phyloP scores from a whole-genome alignment of 2,797 vertebrate species.

The Notamacropus eugenii region DNA sequence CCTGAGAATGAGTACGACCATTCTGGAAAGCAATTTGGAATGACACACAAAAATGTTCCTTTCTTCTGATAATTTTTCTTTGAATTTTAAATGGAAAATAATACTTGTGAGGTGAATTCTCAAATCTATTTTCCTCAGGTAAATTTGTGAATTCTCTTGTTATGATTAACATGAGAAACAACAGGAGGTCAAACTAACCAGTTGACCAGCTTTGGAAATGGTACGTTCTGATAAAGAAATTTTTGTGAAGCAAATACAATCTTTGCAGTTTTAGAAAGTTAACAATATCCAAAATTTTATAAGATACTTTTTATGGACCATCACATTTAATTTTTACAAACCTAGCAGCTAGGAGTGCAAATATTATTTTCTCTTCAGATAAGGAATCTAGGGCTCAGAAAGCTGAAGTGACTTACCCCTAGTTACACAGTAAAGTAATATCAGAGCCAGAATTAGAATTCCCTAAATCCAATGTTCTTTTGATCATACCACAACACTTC shows the following conservation, averaged over 20 bases:
- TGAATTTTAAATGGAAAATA: slow-evolving; percentile 7
- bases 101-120: slow-evolving; percentile 57
- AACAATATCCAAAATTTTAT: neutral
- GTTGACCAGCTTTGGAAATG: slow-evolving; percentile 68
- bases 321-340: neutral
- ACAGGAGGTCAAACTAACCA: slow-evolving; percentile 59
- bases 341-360: neutral
- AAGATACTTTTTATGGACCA: neutral
- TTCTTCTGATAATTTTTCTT: slow-evolving; percentile 35
- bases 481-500: neutral
- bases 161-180: slow-evolving; percentile 68
- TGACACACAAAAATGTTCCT: neutral
- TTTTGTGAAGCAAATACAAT: slow-evolving; percentile 75
- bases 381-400: neutral
- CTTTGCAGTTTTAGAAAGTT: slow-evolving; percentile 71
- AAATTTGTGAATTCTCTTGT: slow-evolving; percentile 72
- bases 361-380: neutral
- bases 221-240: slow-evolving; percentile 70
- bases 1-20: neutral
- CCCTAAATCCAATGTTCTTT: neutral
- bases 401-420: neutral
- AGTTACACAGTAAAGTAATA: neutral
- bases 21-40: neutral
- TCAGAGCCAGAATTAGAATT: neutral
- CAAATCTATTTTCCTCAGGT: slow-evolving; percentile 50